Evolutionary conservation across 2,888 invertebrate species (phyloP).

Genomic region (Taphrorychus bicolor): DNA sequence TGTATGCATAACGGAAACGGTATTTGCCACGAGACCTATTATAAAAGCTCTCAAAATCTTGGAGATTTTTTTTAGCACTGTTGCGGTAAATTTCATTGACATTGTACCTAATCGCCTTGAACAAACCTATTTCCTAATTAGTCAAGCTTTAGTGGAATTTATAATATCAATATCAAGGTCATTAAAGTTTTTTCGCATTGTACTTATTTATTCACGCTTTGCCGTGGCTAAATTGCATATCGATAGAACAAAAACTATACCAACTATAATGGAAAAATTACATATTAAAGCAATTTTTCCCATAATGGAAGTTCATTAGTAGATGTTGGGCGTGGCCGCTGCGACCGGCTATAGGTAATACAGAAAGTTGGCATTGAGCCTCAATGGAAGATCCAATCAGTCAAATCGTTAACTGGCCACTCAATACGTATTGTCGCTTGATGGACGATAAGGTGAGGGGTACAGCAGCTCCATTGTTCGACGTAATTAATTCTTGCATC

Average conservation of each 20-base stretch:
- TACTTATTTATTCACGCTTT: slow-evolving; percentile 27
- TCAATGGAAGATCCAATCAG: neutral
- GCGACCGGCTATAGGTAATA: neutral
- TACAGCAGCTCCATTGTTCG: neutral
- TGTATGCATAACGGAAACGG: slow-evolving; percentile 16
- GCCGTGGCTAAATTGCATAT: slow-evolving; percentile 8
- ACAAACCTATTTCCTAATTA: slow-evolving; percentile 41
- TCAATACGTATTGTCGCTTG: neutral
- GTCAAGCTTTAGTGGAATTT: slow-evolving; percentile 42
- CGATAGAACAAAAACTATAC: slow-evolving; percentile 14
- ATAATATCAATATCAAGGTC: slow-evolving; percentile 42
- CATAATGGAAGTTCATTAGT: neutral
- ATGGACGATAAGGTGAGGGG: neutral
- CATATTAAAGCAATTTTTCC: neutral
- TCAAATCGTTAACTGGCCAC: neutral
- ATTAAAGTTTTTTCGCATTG: slow-evolving; percentile 18
- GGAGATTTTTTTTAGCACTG: slow-evolving; percentile 11
- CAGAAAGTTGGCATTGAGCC: neutral
- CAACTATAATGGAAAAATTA: neutral
- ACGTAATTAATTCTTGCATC: neutral
- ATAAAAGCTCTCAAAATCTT: slow-evolving; percentile 26
- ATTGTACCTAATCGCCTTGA: slow-evolving; percentile 40
- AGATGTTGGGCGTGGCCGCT: too few relatives aligned
- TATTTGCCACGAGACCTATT: slow-evolving; percentile 23
- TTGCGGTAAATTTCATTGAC: slow-evolving; percentile 42